phyloP scores from a whole-genome alignment of 1,140 invertebrate genomes.

The Phymastichus coffea region DNA sequence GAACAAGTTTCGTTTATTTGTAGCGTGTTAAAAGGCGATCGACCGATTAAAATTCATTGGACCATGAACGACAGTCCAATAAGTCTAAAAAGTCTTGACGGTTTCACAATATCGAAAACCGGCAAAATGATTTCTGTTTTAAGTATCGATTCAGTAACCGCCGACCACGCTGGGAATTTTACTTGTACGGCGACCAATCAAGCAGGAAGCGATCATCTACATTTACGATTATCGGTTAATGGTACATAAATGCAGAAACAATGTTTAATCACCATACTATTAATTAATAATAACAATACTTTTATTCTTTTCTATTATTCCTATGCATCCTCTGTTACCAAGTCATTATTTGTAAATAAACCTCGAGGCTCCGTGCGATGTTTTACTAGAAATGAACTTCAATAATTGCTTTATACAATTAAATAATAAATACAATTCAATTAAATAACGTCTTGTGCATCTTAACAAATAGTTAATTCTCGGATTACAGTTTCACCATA shows the following conservation, averaged over 20 bases:
- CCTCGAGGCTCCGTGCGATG: too few species aligned
- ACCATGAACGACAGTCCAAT: conserved; percentile 60
- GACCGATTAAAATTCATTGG: conserved; percentile 73
- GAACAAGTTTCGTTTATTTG: conserved; percentile 71
- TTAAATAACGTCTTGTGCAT: too few species aligned
- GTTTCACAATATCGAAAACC: conserved; percentile 63
- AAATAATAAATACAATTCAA: too few species aligned
- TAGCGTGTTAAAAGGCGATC: conserved; percentile 73
- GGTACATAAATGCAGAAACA: too few species aligned
- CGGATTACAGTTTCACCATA: too few species aligned
- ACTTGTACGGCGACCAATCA: conserved; percentile 77
- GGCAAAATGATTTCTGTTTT: conserved; percentile 69
- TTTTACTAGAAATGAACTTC: too few species aligned
- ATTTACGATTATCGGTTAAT: conserved; percentile 68
- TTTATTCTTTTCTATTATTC: neutral
- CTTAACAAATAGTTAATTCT: too few species aligned
- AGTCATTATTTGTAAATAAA: neutral
- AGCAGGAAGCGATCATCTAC: conserved; percentile 65
- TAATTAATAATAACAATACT: neutral
- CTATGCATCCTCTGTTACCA: neutral
- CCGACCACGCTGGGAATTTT: conserved; percentile 74
- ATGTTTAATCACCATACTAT: too few species aligned
- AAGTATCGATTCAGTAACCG: conserved; percentile 69
- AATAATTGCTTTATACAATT: too few species aligned
- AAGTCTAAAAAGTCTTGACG: conserved; percentile 57